Conservation (phyloP, 2,888 invertebrate genomes). For the Polyommatus icarus region DNA sequence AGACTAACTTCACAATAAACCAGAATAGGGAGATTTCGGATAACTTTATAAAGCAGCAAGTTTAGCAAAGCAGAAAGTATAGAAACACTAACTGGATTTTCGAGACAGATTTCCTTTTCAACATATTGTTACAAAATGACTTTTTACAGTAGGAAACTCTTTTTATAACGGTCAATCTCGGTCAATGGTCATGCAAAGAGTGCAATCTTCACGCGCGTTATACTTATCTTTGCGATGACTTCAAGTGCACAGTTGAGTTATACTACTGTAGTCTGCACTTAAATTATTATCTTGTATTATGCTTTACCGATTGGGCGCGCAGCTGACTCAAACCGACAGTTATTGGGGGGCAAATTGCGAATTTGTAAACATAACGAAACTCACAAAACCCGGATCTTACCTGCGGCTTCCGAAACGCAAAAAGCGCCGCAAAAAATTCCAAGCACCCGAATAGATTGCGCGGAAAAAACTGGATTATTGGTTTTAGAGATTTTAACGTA, state of each 20-base stretch:
- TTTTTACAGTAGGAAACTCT: too few relatives aligned
- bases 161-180: too few relatives aligned
- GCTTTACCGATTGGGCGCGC: slow-evolving; percentile 59
- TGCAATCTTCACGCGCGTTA: too few relatives aligned
- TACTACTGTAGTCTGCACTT: too few relatives aligned
- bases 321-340: slow-evolving; percentile 73
- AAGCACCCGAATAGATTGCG: slow-evolving; percentile 71
- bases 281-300: background rate
- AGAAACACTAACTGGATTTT: background rate
- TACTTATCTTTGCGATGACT: too few relatives aligned
- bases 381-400: slow-evolving; percentile 78
- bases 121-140: too few relatives aligned
- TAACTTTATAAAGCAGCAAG: background rate
- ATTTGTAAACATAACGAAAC: slow-evolving; percentile 75
- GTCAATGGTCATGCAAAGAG: too few relatives aligned
- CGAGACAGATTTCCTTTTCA: too few relatives aligned
- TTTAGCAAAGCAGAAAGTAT: background rate
- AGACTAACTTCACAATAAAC: background rate
- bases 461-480: slow-evolving; percentile 69
- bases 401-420: slow-evolving; percentile 79
- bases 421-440: slow-evolving; percentile 67
- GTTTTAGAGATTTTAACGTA: slow-evolving; percentile 52
- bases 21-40: background rate
- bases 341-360: slow-evolving; percentile 72
- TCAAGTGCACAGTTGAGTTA: too few relatives aligned